Conservation (phyloP, 2,888 invertebrate species). For the Orthosia gracilis region DNA sequence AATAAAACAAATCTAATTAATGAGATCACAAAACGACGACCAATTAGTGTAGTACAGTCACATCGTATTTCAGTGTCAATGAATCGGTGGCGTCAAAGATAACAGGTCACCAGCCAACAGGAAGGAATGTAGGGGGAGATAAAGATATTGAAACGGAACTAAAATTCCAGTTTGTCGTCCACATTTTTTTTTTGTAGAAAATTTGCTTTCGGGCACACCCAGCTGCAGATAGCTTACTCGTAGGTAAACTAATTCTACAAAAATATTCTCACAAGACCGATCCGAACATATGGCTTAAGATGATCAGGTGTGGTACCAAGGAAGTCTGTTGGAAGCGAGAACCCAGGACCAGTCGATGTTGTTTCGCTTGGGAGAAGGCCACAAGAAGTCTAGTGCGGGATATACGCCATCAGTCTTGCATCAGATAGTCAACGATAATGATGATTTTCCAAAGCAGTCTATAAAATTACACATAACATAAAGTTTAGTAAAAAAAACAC, state of each 20-base stretch:
- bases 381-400: too few species aligned
- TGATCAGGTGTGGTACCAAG: too few species aligned
- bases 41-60: constrained; percentile 1
- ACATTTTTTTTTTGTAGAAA: neutral
- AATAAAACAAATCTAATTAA: neutral
- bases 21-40: constrained; percentile 16
- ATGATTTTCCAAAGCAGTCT: too few species aligned
- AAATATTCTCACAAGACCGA: neutral
- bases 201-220: neutral
- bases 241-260: neutral
- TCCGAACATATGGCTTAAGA: too few species aligned
- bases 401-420: too few species aligned
- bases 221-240: too few species aligned
- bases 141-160: constrained; percentile 42
- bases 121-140: constrained; percentile 37
- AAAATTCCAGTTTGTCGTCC: constrained; percentile 1
- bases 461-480: too few species aligned
- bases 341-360: too few species aligned
- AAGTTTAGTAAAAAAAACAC: too few species aligned
- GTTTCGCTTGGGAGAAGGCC: too few species aligned
- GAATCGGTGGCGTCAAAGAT: constrained; percentile 33
- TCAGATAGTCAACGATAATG: too few species aligned
- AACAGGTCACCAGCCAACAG: constrained; percentile 43
- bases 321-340: too few species aligned
- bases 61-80: constrained; percentile 15